phyloP scores from a whole-genome alignment of 2,113 vertebrate species.

The Rhynchomys soricoides region DNA sequence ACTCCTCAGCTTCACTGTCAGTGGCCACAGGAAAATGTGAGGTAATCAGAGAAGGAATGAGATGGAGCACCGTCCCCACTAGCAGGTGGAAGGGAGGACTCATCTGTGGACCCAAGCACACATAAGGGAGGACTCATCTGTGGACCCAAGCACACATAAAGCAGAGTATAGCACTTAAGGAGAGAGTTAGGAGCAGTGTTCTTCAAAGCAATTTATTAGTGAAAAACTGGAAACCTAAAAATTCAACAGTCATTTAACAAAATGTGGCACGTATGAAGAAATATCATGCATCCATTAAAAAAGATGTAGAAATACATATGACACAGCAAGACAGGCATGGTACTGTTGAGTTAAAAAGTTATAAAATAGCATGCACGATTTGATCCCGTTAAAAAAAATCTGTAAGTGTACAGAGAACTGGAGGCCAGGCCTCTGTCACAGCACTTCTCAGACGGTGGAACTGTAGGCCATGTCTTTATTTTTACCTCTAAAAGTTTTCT shows the following conservation, averaged over 20 bases:
- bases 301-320: constrained; percentile 60
- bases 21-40: background rate
- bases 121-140: background rate
- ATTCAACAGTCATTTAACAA: constrained; percentile 69
- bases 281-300: constrained; percentile 69
- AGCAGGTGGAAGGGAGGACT: background rate
- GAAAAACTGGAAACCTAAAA: constrained; percentile 77
- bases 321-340: constrained; percentile 60
- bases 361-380: constrained; percentile 72
- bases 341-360: constrained; percentile 67
- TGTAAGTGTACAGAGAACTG: constrained; percentile 55
- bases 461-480: background rate
- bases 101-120: background rate
- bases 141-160: too few relatives aligned
- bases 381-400: constrained; percentile 61
- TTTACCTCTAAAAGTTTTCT: background rate
- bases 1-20: background rate
- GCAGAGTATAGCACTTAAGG: background rate
- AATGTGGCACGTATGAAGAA: constrained; percentile 71
- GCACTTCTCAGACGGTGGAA: constrained; percentile 25
- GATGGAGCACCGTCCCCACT: background rate
- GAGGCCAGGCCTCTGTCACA: constrained; percentile 42
- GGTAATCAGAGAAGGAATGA: background rate
- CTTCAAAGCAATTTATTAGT: constrained; percentile 79
- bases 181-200: constrained; percentile 54